phyloP scores from a whole-genome alignment of 2,113 vertebrate species.

The Anthoscopus minutus region DNA sequence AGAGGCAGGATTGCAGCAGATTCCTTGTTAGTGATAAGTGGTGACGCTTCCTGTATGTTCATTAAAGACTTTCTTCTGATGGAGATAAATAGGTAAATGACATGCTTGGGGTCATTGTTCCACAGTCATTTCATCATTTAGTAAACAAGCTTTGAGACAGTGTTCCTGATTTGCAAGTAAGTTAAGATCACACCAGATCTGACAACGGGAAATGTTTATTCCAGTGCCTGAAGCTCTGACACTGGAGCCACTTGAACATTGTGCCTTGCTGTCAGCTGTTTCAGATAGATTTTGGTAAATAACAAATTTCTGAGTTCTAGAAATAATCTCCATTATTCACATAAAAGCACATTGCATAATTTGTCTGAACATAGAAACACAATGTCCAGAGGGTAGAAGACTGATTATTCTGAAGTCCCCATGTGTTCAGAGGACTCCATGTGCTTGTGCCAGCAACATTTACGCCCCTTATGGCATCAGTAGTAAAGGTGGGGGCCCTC shows the following conservation, averaged over 20 bases:
- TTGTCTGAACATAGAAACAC: neutral
- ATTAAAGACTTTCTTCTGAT: conserved; percentile 60
- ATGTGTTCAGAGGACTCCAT: neutral
- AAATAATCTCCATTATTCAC: conserved; percentile 3
- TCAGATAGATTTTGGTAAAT: neutral
- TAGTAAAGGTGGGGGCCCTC: neutral
- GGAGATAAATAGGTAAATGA: conserved; percentile 70
- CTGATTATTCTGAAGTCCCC: neutral
- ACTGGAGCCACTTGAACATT: neutral
- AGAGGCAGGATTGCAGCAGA: conserved; percentile 29
- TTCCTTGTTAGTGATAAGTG: conserved; percentile 66
- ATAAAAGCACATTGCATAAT: neutral
- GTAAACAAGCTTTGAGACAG: conserved; percentile 52
- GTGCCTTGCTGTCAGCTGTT: neutral
- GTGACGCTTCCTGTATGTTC: conserved; percentile 68
- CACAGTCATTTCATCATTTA: conserved; percentile 66
- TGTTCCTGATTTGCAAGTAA: conserved; percentile 44
- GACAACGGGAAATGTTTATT: conserved; percentile 17
- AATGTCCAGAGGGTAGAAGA: neutral
- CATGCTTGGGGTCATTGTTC: conserved; percentile 41
- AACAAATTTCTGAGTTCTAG: neutral
- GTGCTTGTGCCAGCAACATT: neutral
- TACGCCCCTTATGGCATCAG: neutral
- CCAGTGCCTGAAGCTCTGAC: neutral
- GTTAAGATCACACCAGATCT: conserved; percentile 22